Percentiles rank a stretch among this genome's conserved stretches.
Evolutionary conservation across 2,113 vertebrate species (phyloP).

Genomic region (Trematocara marginatum): DNA sequence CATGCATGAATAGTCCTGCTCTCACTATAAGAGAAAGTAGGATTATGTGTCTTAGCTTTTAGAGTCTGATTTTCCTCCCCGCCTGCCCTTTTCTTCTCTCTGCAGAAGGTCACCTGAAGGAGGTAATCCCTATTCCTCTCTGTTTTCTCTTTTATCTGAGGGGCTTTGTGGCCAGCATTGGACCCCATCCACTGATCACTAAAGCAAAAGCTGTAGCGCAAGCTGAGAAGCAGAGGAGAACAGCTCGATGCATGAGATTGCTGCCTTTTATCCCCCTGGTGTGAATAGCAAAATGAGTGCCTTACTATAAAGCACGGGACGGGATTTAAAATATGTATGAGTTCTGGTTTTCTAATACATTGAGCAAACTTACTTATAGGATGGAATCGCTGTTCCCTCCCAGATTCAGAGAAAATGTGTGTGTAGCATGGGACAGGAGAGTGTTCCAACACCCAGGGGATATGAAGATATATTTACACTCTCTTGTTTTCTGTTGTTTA

Average conservation of each 20-base stretch:
- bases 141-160: conserved; percentile 58
- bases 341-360: conserved; percentile 31
- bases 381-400: conserved; percentile 20
- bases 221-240: conserved; percentile 22
- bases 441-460: not conserved
- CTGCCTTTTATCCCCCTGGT: conserved; percentile 55
- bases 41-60: conserved; percentile 63
- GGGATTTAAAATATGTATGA: conserved; percentile 60
- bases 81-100: not conserved
- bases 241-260: conserved; percentile 46
- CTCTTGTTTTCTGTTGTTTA: conserved; percentile 31
- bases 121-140: conserved; percentile 65
- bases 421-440: not conserved
- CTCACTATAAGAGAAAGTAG: conserved; percentile 41
- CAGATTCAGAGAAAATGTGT: conserved; percentile 9
- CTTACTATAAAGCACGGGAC: conserved; percentile 30
- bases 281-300: conserved; percentile 53
- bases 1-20: conserved; percentile 25
- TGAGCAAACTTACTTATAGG: conserved; percentile 45
- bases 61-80: conserved; percentile 38
- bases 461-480: conserved; percentile 24
- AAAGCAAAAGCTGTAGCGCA: conserved; percentile 32
- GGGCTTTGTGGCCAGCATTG: conserved; percentile 46
- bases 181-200: conserved; percentile 49
- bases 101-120: conserved; percentile 71